A percentile compares a stretch with the other conserved stretches of the same genome.
These are phyloP conservation scores for Mimumesa dahlbomi DNA, from an alignment of 2,888 invertebrate genomes.

Conservation along the genomic window DNA sequence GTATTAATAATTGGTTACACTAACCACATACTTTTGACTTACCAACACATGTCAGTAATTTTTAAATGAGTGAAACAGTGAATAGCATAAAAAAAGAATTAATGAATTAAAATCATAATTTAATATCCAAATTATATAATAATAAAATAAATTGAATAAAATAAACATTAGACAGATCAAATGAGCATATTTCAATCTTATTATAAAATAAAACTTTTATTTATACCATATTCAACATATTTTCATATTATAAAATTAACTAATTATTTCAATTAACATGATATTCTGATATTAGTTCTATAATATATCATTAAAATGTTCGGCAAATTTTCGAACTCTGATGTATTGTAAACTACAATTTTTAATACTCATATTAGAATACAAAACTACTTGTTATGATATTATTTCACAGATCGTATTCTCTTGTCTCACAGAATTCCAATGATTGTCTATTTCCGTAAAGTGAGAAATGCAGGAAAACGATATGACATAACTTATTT, in stretches of 20 bases:
- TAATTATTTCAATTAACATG: not conserved
- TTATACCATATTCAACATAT: not conserved
- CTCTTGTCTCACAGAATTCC: too few relatives aligned
- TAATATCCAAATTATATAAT: not conserved
- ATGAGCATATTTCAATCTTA: not conserved
- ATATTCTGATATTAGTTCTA: too few relatives aligned
- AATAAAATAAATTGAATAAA: not conserved
- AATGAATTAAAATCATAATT: slow-evolving; percentile 7
- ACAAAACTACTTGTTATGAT: too few relatives aligned
- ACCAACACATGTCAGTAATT: slow-evolving; percentile 21
- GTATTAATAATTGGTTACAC: not conserved
- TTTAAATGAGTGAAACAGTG: slow-evolving; percentile 36
- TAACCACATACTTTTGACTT: slow-evolving; percentile 13
- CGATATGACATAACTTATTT: not conserved
- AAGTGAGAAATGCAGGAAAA: not conserved
- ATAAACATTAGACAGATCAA: not conserved
- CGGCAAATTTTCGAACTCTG: too few relatives aligned
- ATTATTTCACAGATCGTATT: not conserved
- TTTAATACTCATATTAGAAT: too few relatives aligned
- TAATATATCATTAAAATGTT: too few relatives aligned
- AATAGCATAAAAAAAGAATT: slow-evolving; percentile 22
- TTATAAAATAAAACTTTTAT: not conserved
- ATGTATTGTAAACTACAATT: too few relatives aligned
- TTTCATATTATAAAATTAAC: not conserved
- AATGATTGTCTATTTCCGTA: too few relatives aligned